phyloP scores from a whole-genome alignment of 2,888 invertebrate species.

The Andricus curvator region DNA sequence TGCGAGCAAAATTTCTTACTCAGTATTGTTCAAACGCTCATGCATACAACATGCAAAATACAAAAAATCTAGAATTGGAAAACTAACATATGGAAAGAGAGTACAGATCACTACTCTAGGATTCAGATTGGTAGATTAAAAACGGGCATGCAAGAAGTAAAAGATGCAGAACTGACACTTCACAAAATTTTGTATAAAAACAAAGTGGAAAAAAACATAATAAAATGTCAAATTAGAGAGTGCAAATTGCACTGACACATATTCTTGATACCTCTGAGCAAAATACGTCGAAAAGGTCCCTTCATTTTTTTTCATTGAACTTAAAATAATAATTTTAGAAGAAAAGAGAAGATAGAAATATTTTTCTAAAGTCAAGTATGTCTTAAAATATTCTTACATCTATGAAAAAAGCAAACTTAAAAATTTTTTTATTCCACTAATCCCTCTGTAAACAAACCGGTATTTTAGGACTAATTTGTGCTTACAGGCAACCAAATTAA shows the following conservation, averaged over 20 bases:
- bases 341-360: not conserved
- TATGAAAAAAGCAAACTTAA: too few species aligned
- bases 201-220: constrained; percentile 35
- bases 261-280: constrained; percentile 22
- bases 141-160: constrained; percentile 8
- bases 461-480: too few species aligned
- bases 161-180: constrained; percentile 35
- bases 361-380: not conserved
- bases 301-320: not conserved
- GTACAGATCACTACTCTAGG: constrained; percentile 40
- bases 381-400: too few species aligned
- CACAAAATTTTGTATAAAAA: constrained; percentile 31
- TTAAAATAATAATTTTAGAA: not conserved
- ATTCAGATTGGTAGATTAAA: constrained; percentile 41
- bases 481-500: too few species aligned
- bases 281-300: not conserved
- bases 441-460: too few species aligned
- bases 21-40: constrained; percentile 68
- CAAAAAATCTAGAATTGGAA: constrained; percentile 65
- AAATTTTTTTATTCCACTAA: too few species aligned
- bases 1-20: constrained; percentile 71
- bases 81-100: constrained; percentile 43
- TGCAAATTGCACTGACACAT: constrained; percentile 27
- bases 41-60: constrained; percentile 76
- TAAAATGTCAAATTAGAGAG: not conserved